Percentiles rank a stretch among this genome's conserved stretches.
Conservation (phyloP, 2,797 vertebrate species). For the Meriones psammophilus region DNA sequence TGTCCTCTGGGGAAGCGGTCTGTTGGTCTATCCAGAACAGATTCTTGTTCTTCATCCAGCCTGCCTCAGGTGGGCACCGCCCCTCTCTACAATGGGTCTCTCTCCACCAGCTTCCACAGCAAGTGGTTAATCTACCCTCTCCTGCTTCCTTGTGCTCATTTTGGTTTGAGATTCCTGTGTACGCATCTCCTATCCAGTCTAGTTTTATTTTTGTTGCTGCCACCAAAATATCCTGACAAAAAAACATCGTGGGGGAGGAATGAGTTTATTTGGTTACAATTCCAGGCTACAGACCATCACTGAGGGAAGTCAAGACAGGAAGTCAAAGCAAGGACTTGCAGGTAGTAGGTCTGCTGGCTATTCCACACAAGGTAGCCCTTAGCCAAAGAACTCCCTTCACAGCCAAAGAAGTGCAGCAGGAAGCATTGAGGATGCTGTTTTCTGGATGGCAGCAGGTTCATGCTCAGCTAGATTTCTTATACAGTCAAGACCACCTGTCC, state of each 20-base stretch:
- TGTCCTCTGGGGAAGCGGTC: not conserved
- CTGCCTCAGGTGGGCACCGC: conserved; percentile 1
- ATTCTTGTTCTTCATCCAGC: conserved; percentile 7
- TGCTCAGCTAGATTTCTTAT: not conserved
- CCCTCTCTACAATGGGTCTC: not conserved
- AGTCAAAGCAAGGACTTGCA: not conserved
- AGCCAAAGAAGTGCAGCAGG: not conserved
- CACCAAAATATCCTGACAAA: conserved; percentile 11
- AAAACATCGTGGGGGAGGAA: not conserved
- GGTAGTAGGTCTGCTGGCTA: not conserved
- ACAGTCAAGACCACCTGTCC: not conserved
- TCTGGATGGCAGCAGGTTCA: not conserved
- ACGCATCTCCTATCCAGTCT: not conserved
- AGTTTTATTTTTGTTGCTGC: conserved; percentile 21
- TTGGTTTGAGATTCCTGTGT: not conserved
- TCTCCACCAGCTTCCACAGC: not conserved
- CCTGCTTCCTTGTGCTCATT: not conserved
- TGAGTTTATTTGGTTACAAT: conserved; percentile 16
- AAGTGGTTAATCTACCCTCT: not conserved
- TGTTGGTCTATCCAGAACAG: not conserved
- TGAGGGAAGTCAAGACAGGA: not conserved
- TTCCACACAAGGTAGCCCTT: not conserved
- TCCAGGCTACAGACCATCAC: not conserved
- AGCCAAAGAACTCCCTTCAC: not conserved
- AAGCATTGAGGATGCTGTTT: not conserved